Base-by-base conservation (phyloP, 2,113 vertebrate genomes). In the Lethenteron camtschaticum region DNA sequence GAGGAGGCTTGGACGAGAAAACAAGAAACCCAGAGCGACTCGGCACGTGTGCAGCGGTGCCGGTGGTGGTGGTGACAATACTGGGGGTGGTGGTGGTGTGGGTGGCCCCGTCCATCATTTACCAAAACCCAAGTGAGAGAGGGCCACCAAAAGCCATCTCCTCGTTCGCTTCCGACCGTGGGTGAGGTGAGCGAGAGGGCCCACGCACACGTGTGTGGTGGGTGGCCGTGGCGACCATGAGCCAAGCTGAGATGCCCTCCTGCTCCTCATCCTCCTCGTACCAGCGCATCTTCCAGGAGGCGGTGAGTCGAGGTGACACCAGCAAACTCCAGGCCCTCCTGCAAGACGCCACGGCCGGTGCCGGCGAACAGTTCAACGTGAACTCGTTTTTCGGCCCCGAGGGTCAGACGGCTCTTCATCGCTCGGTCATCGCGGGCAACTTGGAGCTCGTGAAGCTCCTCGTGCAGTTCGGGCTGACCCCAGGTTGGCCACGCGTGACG, bases 391-490 rank as follows among this genome's bases (percentile, higher is more conserved):
- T 96, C 78, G 92, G 92, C 63, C 92, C 92, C 2, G 92, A 97
- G 77, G 92, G 92, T 58, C 90, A 97, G 81, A 96, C 92, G 55
- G 92, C 92, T 56, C 82, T 97, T 70, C 92, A 97, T 76, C 92
- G 95, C 80, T 96, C 90, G 57, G 91, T 96, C 73, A 90, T 95
- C 73, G 92, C 91, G 76, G 91, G 92, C 41, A 97, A 97, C 81
- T 81, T 97, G 79, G 92, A 97, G 81, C 86, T 97, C 70, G 92
- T 96, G 70, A 97, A 97, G 75, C 84, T 97, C 79, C 83, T 97
- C 76, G 92, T 97, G 72, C 91, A 96, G 79, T 97, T 96, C 78
- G 92, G 92, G 92, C 92, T 56, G 92, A 97, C 74, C 89, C 92
- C 74, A 86, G 91, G 72, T 81, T 97, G 79, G 91, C 92, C 73